A percentile compares a stretch with the other conserved stretches of the same genome.
Conservation (phyloP, 2,113 vertebrate species). For the Tetrao urogallus region DNA sequence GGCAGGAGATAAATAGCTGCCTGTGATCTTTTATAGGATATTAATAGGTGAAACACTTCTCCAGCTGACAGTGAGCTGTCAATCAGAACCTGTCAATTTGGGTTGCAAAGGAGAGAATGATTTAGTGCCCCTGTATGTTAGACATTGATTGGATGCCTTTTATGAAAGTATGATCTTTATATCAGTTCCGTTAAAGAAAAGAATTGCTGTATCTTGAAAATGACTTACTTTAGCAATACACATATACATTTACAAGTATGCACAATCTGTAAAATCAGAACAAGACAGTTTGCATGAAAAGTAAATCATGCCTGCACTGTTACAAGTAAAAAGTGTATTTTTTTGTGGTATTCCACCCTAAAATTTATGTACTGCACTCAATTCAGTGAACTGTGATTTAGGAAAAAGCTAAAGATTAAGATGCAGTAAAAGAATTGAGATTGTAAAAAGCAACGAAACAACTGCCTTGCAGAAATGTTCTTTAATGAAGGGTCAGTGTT, state of each 20-base stretch:
- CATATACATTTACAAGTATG: not conserved
- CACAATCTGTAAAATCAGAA: not conserved
- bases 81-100: slow-evolving; percentile 19
- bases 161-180: not conserved
- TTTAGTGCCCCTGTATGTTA: not conserved
- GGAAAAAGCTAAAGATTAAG: not conserved
- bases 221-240: not conserved
- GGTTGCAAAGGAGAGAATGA: not conserved
- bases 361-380: not conserved
- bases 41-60: slow-evolving; percentile 25
- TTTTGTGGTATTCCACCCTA: not conserved
- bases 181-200: not conserved
- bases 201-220: not conserved
- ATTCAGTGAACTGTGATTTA: not conserved
- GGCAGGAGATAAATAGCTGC: slow-evolving; percentile 4
- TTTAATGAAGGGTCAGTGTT: slow-evolving; percentile 23
- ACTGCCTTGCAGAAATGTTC: not conserved
- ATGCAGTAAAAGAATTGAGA: not conserved
- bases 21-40: slow-evolving; percentile 8
- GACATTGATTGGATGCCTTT: not conserved
- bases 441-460: not conserved
- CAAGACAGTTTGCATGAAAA: not conserved
- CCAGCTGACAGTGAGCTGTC: not conserved
- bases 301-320: not conserved
- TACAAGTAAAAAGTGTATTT: not conserved